phyloP scores from a whole-genome alignment of 2,113 vertebrate genomes.

The Passer montanus region DNA sequence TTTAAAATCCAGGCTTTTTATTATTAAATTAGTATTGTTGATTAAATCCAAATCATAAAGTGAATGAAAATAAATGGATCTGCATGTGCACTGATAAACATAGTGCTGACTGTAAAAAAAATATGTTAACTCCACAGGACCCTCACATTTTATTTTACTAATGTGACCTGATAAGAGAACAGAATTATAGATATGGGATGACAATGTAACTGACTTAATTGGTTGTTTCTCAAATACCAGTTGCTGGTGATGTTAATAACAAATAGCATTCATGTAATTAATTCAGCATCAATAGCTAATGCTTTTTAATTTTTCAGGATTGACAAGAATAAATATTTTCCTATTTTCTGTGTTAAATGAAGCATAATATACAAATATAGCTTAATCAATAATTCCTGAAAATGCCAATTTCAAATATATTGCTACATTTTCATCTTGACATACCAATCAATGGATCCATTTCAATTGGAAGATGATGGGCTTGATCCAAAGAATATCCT shows the following conservation, averaged over 20 bases:
- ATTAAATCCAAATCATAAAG: not conserved
- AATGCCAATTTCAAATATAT: not conserved
- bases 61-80: not conserved
- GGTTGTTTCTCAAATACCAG: slow-evolving; percentile 27
- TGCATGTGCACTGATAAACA: not conserved
- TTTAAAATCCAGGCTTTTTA: not conserved
- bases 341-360: slow-evolving; percentile 19
- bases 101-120: not conserved
- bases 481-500: slow-evolving; percentile 96
- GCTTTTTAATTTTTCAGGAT: not conserved
- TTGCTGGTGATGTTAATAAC: slow-evolving; percentile 32
- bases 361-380: not conserved
- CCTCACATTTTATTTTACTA: slow-evolving; percentile 1
- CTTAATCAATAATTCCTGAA: not conserved
- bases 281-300: not conserved
- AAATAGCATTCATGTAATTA: not conserved
- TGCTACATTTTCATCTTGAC: slow-evolving; percentile 48
- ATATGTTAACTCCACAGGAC: not conserved
- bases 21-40: not conserved
- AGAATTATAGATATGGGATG: not conserved
- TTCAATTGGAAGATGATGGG: slow-evolving; percentile 96
- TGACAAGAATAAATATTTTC: slow-evolving; percentile 30
- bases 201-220: slow-evolving; percentile 10
- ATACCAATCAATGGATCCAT: slow-evolving; percentile 97
- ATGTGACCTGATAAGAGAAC: not conserved